Evolutionary conservation across 2,113 vertebrate genomes (phyloP).

Genomic region (Poeciliopsis prolifica): DNA sequence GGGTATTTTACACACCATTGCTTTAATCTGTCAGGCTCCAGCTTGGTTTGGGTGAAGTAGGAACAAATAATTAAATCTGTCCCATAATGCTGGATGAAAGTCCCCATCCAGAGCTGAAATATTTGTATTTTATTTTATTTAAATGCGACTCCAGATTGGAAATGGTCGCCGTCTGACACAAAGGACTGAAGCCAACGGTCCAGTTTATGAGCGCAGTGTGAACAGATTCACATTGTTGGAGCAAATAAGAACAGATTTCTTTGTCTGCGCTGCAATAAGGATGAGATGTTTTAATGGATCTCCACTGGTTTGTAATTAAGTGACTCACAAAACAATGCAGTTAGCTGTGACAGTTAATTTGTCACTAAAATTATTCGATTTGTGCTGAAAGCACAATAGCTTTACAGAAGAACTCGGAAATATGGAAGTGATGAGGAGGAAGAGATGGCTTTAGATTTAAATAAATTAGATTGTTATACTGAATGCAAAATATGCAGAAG

Average conservation of each 20-base stretch:
- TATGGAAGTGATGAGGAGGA: background rate
- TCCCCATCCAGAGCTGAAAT: background rate
- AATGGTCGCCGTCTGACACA: background rate
- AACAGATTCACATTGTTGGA: background rate
- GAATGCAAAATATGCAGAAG: too few relatives aligned
- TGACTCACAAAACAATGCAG: background rate
- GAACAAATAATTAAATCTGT: background rate
- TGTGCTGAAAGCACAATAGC: background rate
- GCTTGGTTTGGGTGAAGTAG: background rate
- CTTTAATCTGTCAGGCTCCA: background rate
- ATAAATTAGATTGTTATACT: too few relatives aligned
- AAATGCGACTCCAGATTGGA: background rate
- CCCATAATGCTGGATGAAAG: background rate
- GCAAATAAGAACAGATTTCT: background rate
- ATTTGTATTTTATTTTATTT: background rate
- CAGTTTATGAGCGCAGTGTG: background rate
- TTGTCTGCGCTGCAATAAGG: background rate
- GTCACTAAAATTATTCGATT: background rate
- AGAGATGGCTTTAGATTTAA: too few relatives aligned
- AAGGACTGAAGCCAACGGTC: background rate
- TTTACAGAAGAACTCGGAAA: background rate
- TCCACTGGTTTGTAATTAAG: background rate
- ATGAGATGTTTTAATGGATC: background rate
- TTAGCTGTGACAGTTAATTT: background rate
- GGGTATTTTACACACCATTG: too few relatives aligned